phyloP scores from a whole-genome alignment of 2,888 invertebrate genomes.

The Ophioninae sp. region DNA sequence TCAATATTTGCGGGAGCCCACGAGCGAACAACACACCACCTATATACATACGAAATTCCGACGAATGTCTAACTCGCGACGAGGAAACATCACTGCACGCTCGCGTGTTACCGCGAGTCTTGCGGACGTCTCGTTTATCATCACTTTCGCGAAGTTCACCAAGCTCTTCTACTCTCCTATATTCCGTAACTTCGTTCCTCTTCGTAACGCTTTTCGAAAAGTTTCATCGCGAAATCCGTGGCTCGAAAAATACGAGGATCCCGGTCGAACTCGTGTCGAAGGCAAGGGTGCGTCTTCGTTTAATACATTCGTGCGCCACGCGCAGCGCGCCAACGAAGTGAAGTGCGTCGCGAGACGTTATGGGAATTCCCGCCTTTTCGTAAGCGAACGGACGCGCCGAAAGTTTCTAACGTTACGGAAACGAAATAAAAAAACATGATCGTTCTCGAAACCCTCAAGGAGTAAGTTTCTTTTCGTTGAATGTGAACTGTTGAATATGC shows the following conservation, averaged over 20 bases:
- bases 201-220: not conserved
- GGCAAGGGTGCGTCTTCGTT: conserved; percentile 12
- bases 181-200: not conserved
- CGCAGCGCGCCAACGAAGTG: not conserved
- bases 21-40: conserved; percentile 3
- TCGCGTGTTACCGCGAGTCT: conserved; percentile 22
- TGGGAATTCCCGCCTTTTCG: conserved; percentile 14
- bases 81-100: conserved; percentile 43
- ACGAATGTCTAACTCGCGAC: conserved; percentile 44
- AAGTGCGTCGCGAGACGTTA: not conserved
- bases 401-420: not conserved
- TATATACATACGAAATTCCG: conserved; percentile 40
- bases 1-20: conserved; percentile 60
- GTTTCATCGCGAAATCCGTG: not conserved
- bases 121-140: conserved; percentile 8
- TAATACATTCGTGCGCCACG: not conserved
- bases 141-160: conserved; percentile 6
- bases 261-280: not conserved
- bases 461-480: conserved; percentile 41
- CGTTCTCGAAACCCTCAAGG: conserved; percentile 48
- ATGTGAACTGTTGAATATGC: too few species aligned
- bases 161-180: not conserved
- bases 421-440: conserved; percentile 32
- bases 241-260: not conserved
- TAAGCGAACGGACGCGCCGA: not conserved